A percentile compares a stretch with the other conserved stretches of the same genome.
phyloP scores from a whole-genome alignment of 2,113 vertebrate genomes.

The Ictalurus furcatus region DNA sequence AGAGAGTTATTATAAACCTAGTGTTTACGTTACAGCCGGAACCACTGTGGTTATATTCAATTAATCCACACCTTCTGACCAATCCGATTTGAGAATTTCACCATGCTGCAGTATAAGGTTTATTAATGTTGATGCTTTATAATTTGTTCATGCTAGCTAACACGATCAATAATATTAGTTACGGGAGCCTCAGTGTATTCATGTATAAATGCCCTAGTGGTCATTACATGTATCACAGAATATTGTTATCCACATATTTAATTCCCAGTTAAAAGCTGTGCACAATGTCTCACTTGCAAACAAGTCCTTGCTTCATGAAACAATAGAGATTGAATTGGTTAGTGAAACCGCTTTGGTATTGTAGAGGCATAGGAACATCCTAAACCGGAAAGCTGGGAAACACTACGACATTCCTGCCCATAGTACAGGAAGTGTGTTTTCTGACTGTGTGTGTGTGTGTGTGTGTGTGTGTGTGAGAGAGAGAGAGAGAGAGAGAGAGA shows the following conservation, averaged over 20 bases:
- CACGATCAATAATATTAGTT: not conserved
- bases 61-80: not conserved
- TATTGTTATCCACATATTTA: not conserved
- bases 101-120: not conserved
- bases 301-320: not conserved
- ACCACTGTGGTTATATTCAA: not conserved
- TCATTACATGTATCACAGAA: not conserved
- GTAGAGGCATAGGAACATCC: slow-evolving; percentile 43
- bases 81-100: not conserved
- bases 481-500: not conserved
- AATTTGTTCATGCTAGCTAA: not conserved
- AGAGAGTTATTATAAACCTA: not conserved
- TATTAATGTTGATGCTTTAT: not conserved
- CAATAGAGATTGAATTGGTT: not conserved
- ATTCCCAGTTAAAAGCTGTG: not conserved
- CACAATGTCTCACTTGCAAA: not conserved
- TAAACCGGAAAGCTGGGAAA: slow-evolving; percentile 47
- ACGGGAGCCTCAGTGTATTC: not conserved
- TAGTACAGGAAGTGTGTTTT: slow-evolving; percentile 57
- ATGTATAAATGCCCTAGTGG: not conserved
- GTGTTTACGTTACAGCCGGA: not conserved
- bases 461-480: slow-evolving; percentile 20
- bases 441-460: slow-evolving; percentile 46
- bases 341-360: slow-evolving; percentile 4
- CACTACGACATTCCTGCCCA: slow-evolving; percentile 35